Percentiles rank a stretch among this genome's conserved stretches.
Conservation (phyloP, 1,140 invertebrate genomes). For the Lepeophtheirus salmonis region DNA sequence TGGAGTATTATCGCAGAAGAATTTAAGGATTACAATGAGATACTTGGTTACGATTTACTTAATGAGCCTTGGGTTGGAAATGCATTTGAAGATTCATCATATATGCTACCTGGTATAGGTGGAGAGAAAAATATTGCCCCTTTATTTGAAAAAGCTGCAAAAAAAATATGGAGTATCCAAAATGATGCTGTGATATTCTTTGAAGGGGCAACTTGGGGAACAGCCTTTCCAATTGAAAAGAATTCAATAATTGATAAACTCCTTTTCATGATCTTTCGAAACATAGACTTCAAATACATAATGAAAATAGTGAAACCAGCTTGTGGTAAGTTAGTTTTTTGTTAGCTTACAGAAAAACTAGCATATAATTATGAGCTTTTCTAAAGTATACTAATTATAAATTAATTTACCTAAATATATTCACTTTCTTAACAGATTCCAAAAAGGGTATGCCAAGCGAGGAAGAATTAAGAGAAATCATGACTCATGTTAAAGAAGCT, state of each 20-base stretch:
- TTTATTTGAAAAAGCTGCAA: neutral
- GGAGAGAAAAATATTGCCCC: constrained; percentile 6
- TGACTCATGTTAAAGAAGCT: too few species aligned
- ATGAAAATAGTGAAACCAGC: neutral
- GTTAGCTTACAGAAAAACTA: too few species aligned
- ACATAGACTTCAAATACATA: neutral
- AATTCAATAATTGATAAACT: neutral
- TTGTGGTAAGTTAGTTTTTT: too few species aligned
- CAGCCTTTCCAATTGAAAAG: neutral
- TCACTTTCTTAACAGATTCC: too few species aligned
- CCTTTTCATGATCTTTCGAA: neutral
- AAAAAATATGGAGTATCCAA: neutral
- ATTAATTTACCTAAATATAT: too few species aligned
- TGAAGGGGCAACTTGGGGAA: constrained; percentile 4
- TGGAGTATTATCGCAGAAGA: neutral
- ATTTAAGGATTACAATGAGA: neutral
- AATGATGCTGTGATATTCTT: constrained; percentile 2
- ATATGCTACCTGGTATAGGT: constrained; percentile 1
- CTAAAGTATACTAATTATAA: too few species aligned
- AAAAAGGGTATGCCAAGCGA: too few species aligned
- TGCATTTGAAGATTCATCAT: neutral
- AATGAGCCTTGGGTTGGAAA: constrained; percentile 10
- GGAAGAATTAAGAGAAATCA: too few species aligned
- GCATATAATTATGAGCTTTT: too few species aligned
- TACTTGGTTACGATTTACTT: constrained; percentile 7